phyloP scores from a whole-genome alignment of 1,140 invertebrate species.

The Leptinotarsa texana region DNA sequence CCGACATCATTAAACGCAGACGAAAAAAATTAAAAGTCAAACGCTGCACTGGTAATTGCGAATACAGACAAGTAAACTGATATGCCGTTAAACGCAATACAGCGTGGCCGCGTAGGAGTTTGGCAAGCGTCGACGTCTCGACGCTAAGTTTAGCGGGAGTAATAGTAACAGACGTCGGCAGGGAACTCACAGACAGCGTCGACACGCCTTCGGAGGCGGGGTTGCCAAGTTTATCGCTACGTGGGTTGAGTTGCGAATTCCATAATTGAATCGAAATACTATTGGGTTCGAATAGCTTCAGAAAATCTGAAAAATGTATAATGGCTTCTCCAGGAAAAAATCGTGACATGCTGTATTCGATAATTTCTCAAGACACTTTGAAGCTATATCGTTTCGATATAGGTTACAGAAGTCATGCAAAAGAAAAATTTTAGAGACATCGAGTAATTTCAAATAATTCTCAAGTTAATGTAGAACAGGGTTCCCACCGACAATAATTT shows the following conservation, averaged over 20 bases:
- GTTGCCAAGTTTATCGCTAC: background rate
- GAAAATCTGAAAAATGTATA: background rate
- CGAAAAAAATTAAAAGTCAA: constrained; percentile 5
- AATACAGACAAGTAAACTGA: constrained; percentile 23
- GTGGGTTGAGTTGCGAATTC: background rate
- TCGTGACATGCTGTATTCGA: no score
- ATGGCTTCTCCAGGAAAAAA: background rate
- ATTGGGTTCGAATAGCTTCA: background rate
- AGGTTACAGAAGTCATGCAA: no score
- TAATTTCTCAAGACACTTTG: no score
- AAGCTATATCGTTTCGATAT: no score
- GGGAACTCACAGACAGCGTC: background rate
- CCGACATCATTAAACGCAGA: constrained; percentile 18
- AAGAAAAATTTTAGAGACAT: no score
- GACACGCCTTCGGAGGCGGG: background rate
- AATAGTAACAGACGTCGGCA: background rate
- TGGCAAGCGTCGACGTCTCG: constrained; percentile 7
- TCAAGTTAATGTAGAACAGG: no score
- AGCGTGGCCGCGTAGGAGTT: constrained; percentile 16
- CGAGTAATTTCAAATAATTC: no score
- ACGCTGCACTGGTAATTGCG: constrained; percentile 26
- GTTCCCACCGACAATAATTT: no score
- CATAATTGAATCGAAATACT: background rate
- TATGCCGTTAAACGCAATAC: constrained; percentile 24
- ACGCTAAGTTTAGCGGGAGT: constrained; percentile 6